phyloP scores from a whole-genome alignment of 2,888 invertebrate species.

The Plemyria rubiginata region DNA sequence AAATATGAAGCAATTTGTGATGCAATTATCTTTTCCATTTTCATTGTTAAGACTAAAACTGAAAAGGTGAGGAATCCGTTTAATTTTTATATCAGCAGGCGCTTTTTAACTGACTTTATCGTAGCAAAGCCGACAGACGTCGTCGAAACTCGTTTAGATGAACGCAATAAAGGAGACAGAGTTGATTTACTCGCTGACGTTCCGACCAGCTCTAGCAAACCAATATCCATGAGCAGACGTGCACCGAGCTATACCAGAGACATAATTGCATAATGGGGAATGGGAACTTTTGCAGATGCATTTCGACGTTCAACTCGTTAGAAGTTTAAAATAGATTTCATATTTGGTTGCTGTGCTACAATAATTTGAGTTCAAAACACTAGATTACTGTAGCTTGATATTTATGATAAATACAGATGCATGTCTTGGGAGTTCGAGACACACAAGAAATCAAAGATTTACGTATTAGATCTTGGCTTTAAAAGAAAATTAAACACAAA shows the following conservation, averaged over 20 bases:
- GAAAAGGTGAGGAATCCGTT: slow-evolving; percentile 13
- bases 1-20: slow-evolving; percentile 14
- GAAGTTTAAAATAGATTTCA: not conserved
- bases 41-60: not conserved
- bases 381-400: too few species aligned
- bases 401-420: too few species aligned
- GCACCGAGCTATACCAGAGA: slow-evolving; percentile 3
- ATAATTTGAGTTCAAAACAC: too few species aligned
- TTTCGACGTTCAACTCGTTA: not conserved
- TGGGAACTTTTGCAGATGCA: slow-evolving; percentile 1
- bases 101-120: slow-evolving; percentile 27
- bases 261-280: slow-evolving; percentile 15
- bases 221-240: slow-evolving; percentile 16
- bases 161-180: slow-evolving; percentile 24
- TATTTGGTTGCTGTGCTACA: not conserved
- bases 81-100: slow-evolving; percentile 25
- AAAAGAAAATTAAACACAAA: too few species aligned
- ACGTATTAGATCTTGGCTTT: too few species aligned
- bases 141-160: slow-evolving; percentile 27
- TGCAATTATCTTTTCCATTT: slow-evolving; percentile 11
- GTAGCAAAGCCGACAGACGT: slow-evolving; percentile 25
- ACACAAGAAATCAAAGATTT: too few species aligned
- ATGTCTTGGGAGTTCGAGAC: too few species aligned
- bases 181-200: slow-evolving; percentile 20
- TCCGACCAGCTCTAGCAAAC: slow-evolving; percentile 2